Percentiles rank a stretch among this genome's conserved stretches.
Evolutionary conservation across 1,140 invertebrate species (phyloP).

Genomic region (Penaeus vannamei): DNA sequence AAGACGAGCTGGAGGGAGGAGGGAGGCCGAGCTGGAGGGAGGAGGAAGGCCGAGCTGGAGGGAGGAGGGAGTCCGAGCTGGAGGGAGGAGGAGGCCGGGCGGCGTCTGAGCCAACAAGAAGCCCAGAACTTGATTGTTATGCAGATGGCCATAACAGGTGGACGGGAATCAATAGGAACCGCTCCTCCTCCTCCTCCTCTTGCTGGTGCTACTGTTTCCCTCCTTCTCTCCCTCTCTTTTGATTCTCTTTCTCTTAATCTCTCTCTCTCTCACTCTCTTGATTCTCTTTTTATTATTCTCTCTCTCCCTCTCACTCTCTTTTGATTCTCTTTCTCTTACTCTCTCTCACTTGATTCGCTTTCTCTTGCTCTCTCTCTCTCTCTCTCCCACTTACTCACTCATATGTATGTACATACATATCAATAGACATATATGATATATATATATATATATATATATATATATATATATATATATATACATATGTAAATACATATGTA

Average conservation of each 20-base stretch:
- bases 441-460: no score
- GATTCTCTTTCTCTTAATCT: background rate
- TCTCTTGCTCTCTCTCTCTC: background rate
- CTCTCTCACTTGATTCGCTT: background rate
- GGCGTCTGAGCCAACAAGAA: constrained; percentile 30
- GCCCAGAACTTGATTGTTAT: constrained; percentile 62
- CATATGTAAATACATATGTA: no score
- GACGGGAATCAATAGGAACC: constrained; percentile 62
- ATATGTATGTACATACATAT: no score
- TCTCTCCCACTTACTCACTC: no score
- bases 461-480: no score
- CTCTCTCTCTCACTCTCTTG: background rate
- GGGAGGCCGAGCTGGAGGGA: background rate
- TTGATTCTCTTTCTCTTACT: background rate
- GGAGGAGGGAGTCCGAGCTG: no score
- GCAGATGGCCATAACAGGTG: constrained; percentile 64
- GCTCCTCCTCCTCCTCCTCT: constrained; percentile 42
- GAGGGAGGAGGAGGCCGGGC: background rate
- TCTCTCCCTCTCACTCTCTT: background rate
- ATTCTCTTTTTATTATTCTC: background rate
- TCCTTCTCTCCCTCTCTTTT: no score
- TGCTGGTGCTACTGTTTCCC: no score
- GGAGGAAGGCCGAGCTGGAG: background rate
- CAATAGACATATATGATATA: no score
- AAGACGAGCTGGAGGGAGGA: no score